These are phyloP conservation scores for Rutpela maculata DNA, from an alignment of 2,888 invertebrate genomes.

Conservation along the genomic window DNA sequence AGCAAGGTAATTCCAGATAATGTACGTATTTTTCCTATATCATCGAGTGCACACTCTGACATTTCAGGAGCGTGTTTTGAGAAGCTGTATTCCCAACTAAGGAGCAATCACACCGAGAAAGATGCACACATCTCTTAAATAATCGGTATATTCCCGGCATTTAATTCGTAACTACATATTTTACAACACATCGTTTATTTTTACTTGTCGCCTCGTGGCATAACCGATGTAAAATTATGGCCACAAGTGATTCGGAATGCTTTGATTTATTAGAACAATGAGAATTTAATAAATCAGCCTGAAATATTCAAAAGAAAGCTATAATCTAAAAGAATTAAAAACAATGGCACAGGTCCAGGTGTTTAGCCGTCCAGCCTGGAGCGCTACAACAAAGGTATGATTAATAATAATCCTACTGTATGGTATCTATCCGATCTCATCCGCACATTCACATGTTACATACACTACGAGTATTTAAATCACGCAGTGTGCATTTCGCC, in stretches of 20 bases:
- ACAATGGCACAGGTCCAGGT: slow-evolving; percentile 70
- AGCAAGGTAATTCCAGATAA: too few species aligned
- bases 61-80: too few species aligned
- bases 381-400: slow-evolving; percentile 65
- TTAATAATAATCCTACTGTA: slow-evolving; percentile 73
- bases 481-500: too few species aligned
- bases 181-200: slow-evolving; percentile 27
- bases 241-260: slow-evolving; percentile 36
- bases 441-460: slow-evolving; percentile 50
- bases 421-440: slow-evolving; percentile 65
- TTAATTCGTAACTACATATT: slow-evolving; percentile 28
- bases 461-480: slow-evolving; percentile 12
- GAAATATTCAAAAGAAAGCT: slow-evolving; percentile 55
- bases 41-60: too few species aligned
- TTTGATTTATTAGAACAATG: slow-evolving; percentile 55
- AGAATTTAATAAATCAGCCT: slow-evolving; percentile 52
- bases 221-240: slow-evolving; percentile 24
- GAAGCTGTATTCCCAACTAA: too few species aligned
- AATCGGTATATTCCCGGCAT: slow-evolving; percentile 9
- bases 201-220: slow-evolving; percentile 31
- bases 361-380: slow-evolving; percentile 64
- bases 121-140: slow-evolving; percentile 44
- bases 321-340: slow-evolving; percentile 59
- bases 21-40: too few species aligned
- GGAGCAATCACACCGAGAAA: too few species aligned